Percentiles rank a stretch among this genome's conserved stretches.
Evolutionary conservation across 2,888 invertebrate species (phyloP).

Genomic region (Camponotus fellah): DNA sequence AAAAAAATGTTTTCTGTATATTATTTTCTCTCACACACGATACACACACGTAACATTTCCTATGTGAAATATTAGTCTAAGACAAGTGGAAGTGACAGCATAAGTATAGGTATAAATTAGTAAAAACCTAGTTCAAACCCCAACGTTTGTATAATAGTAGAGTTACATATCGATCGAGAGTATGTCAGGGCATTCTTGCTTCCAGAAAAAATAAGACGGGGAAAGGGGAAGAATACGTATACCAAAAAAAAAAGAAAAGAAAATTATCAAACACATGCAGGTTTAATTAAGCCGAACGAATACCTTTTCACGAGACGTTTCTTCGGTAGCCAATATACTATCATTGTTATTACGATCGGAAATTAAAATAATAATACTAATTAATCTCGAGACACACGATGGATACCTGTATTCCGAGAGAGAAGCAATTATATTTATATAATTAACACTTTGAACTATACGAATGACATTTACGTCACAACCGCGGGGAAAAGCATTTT

Average conservation of each 20-base stretch:
- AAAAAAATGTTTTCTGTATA: not conserved
- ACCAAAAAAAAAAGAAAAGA: not conserved
- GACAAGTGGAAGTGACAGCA: not conserved
- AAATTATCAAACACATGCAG: conserved; percentile 40
- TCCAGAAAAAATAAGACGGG: not conserved
- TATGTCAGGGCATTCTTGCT: not conserved
- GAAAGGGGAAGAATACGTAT: not conserved
- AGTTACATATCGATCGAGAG: not conserved
- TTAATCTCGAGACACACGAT: not conserved
- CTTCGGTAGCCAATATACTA: conserved; percentile 81
- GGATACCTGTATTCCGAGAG: not conserved
- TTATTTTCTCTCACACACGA: conserved; percentile 2
- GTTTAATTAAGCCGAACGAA: not conserved
- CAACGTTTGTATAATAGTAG: not conserved
- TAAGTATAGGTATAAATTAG: conserved; percentile 10
- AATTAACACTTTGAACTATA: not conserved
- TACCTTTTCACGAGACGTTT: conserved; percentile 74
- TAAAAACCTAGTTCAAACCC: not conserved
- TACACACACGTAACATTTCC: not conserved
- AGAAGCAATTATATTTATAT: not conserved
- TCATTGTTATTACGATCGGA: conserved; percentile 66
- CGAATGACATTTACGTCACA: not conserved
- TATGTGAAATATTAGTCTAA: not conserved
- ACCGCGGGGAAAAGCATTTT: not conserved
- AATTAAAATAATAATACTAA: conserved; percentile 1